Conservation (phyloP, 2,113 vertebrate genomes). For the Xyliphius kryptos region DNA sequence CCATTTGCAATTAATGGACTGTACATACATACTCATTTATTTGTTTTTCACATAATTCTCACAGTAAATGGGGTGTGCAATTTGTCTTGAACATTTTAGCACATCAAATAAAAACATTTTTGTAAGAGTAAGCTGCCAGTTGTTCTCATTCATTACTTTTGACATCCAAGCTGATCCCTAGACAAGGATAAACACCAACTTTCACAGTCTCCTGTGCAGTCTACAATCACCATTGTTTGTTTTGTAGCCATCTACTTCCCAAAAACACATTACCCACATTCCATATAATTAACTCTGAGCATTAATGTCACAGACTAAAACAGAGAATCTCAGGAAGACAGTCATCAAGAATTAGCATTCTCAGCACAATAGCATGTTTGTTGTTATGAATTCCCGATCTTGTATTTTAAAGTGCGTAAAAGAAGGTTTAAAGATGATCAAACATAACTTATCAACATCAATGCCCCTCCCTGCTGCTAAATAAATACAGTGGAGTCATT, state of each 20-base stretch:
- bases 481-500: no score
- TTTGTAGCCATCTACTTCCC: conserved; percentile 34
- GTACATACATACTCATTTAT: no score
- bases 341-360: no score
- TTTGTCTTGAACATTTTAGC: no score
- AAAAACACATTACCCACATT: conserved; percentile 46
- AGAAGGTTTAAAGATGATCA: not conserved
- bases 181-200: not conserved
- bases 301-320: conserved; percentile 13
- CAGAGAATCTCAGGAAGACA: no score
- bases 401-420: no score
- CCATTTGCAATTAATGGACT: no score
- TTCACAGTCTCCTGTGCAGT: not conserved
- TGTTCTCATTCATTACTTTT: conserved; percentile 17
- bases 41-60: no score
- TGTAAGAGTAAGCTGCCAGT: conserved; percentile 9
- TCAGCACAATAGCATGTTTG: no score
- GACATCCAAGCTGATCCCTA: not conserved
- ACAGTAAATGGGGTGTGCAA: no score
- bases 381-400: no score
- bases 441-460: conserved; percentile 29
- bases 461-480: conserved; percentile 5
- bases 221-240: conserved; percentile 36
- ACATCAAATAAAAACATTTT: not conserved
- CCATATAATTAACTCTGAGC: conserved; percentile 46